These are phyloP conservation scores for Rhinogobio ventralis DNA, from an alignment of 2,797 vertebrate genomes.

Conservation along the genomic window DNA sequence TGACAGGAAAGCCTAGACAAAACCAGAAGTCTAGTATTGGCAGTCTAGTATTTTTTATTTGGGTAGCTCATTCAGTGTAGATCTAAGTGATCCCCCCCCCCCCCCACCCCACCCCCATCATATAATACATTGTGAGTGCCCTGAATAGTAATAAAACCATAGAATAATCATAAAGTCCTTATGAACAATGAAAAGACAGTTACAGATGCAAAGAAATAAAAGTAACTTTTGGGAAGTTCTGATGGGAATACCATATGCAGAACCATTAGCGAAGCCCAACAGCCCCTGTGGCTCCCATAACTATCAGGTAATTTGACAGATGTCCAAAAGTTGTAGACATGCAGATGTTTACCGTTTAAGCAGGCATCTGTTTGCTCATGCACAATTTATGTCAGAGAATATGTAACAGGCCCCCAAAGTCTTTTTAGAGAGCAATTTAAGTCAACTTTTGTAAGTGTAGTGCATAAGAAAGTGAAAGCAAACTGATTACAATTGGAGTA, in stretches of 20 bases:
- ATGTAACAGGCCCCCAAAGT: slow-evolving; percentile 78
- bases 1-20: too few relatives aligned
- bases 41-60: not conserved
- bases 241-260: slow-evolving; percentile 74
- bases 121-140: not conserved
- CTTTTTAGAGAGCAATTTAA: slow-evolving; percentile 80
- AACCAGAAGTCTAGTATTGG: too few relatives aligned
- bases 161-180: slow-evolving; percentile 1
- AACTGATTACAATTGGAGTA: slow-evolving; percentile 65
- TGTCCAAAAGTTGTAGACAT: slow-evolving; percentile 81
- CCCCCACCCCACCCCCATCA: fast-evolving
- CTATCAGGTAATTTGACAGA: slow-evolving; percentile 81
- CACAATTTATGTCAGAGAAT: slow-evolving; percentile 77
- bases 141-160: not conserved
- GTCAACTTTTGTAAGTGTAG: slow-evolving; percentile 80
- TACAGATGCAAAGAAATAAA: slow-evolving; percentile 30
- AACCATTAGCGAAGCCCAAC: slow-evolving; percentile 71
- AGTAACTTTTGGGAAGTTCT: not conserved
- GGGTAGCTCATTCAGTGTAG: not conserved
- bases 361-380: slow-evolving; percentile 84
- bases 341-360: slow-evolving; percentile 83
- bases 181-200: slow-evolving; percentile 4
- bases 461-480: slow-evolving; percentile 73
- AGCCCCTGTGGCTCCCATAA: slow-evolving; percentile 71
- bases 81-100: not conserved